These are phyloP conservation scores for Gisinianus flammeolus DNA, from an alignment of 2,888 invertebrate species.

Conservation along the genomic window DNA sequence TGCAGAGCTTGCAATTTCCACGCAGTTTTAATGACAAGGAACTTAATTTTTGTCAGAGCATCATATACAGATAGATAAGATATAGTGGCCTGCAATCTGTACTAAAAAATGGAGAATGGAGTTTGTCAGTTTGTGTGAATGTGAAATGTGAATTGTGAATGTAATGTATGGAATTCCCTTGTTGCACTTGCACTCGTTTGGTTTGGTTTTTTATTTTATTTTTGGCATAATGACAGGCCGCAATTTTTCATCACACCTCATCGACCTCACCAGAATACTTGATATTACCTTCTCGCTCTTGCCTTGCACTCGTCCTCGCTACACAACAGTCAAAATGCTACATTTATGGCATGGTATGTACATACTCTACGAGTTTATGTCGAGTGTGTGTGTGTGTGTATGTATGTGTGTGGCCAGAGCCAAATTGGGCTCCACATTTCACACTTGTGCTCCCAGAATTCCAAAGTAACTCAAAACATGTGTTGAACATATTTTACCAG, in stretches of 20 bases:
- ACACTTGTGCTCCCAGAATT: not conserved
- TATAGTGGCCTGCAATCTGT: too few relatives aligned
- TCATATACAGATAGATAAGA: too few relatives aligned
- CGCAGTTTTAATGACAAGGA: too few relatives aligned
- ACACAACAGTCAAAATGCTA: not conserved
- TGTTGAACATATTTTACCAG: slow-evolving; percentile 8
- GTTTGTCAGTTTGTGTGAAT: too few relatives aligned
- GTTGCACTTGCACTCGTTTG: too few relatives aligned
- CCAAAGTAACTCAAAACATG: slow-evolving; percentile 9
- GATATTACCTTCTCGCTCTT: not conserved
- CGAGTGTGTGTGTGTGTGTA: too few relatives aligned
- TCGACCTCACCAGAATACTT: not conserved
- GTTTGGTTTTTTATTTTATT: not conserved
- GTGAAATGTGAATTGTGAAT: not conserved
- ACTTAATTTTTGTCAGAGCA: too few relatives aligned
- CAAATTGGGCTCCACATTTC: slow-evolving; percentile 16
- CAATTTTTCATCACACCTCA: slow-evolving; percentile 19
- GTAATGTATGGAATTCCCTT: not conserved
- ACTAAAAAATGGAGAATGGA: too few relatives aligned
- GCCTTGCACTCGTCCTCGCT: not conserved
- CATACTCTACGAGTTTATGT: not conserved
- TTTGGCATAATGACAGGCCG: not conserved
- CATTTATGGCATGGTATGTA: not conserved
- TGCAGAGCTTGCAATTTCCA: too few relatives aligned
- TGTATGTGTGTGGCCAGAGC: slow-evolving; percentile 7